Conservation (phyloP, 1,140 invertebrate species). For the Neotoxoptera formosana region DNA sequence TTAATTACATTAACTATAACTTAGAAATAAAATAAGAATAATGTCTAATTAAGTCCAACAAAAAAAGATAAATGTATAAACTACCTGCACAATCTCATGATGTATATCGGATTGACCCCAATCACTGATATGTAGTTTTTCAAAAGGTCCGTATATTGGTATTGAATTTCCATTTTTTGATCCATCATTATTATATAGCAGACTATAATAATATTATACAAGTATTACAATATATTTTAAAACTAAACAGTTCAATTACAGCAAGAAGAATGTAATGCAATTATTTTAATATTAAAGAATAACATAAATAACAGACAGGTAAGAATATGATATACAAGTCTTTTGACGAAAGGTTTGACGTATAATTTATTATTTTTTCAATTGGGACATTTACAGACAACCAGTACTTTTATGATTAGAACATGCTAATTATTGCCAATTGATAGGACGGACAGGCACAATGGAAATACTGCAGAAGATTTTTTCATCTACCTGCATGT, state of each 20-base stretch:
- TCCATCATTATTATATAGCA: not conserved
- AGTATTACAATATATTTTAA: not conserved
- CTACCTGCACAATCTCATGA: constrained; percentile 12
- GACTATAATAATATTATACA: not conserved
- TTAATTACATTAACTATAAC: not conserved
- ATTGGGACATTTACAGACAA: no score
- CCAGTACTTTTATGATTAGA: no score
- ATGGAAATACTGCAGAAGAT: no score
- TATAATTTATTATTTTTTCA: not conserved
- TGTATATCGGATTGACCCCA: constrained; percentile 47
- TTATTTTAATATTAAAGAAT: not conserved
- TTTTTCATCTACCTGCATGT: no score
- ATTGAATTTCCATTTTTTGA: constrained; percentile 4
- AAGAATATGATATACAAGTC: no score
- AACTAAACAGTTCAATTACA: not conserved
- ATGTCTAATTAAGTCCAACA: not conserved
- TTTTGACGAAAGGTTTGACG: no score
- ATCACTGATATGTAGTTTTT: constrained; percentile 29
- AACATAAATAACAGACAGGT: not conserved
- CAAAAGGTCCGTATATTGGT: constrained; percentile 33
- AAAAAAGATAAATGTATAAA: not conserved
- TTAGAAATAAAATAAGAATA: not conserved
- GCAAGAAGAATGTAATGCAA: not conserved
- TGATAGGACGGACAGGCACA: no score
- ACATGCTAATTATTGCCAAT: no score